A percentile compares a stretch with the other conserved stretches of the same genome.
These are phyloP conservation scores for Tachuris rubrigastra DNA, from an alignment of 2,113 vertebrate species.

Conservation along the genomic window DNA sequence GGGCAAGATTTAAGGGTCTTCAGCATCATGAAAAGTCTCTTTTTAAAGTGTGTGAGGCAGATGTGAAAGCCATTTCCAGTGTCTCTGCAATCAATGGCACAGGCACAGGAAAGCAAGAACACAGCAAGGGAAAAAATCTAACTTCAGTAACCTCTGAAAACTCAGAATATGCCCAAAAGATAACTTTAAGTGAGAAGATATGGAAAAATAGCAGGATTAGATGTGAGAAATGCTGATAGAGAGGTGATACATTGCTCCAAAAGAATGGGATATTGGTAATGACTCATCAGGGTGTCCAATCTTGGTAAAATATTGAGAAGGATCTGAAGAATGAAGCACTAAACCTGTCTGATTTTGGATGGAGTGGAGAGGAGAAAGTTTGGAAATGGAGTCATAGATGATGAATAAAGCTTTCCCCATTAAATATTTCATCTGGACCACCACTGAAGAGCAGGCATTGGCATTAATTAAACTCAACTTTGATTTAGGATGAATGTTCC, in stretches of 20 bases:
- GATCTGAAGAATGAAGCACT: neutral
- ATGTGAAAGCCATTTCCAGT: neutral
- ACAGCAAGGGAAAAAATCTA: neutral
- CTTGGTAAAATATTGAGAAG: neutral
- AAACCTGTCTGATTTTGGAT: neutral
- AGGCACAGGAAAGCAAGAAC: neutral
- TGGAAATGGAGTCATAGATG: neutral
- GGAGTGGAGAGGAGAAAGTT: neutral
- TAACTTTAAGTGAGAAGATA: neutral
- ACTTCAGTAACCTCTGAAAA: neutral
- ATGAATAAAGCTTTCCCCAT: neutral
- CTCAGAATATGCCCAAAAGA: neutral
- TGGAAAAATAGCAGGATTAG: neutral
- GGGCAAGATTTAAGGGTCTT: neutral
- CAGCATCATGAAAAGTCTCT: neutral
- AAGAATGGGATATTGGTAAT: neutral
- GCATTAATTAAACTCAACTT: neutral
- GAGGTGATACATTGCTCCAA: neutral
- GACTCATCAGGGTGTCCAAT: neutral
- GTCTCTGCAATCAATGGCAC: neutral
- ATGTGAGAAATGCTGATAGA: neutral
- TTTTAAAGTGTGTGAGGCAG: neutral
- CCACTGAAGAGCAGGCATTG: neutral
- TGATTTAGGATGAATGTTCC: neutral
- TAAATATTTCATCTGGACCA: neutral